phyloP scores from a whole-genome alignment of 2,888 invertebrate genomes.

The Acronicta alni region DNA sequence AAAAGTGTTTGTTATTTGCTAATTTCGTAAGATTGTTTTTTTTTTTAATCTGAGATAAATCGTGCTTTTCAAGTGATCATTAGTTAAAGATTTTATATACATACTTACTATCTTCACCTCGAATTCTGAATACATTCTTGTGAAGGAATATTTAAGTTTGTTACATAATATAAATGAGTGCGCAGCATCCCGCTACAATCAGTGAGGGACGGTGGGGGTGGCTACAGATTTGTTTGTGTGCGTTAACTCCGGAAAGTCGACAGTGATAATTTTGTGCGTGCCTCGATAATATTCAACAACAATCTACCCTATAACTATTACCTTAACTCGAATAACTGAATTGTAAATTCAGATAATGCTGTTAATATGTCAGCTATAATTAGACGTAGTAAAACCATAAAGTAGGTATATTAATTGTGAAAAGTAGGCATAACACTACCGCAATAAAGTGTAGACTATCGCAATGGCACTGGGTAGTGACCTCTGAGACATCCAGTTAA shows the following conservation, averaged over 20 bases:
- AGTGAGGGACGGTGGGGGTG: conserved; percentile 56
- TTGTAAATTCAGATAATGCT: neutral
- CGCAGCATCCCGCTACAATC: conserved; percentile 65
- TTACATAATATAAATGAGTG: conserved; percentile 68
- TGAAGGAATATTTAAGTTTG: conserved; percentile 33
- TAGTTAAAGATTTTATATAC: neutral
- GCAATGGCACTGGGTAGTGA: conserved; percentile 60
- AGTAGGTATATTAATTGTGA: conserved; percentile 27
- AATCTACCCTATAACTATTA: neutral
- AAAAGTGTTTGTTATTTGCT: conserved; percentile 7
- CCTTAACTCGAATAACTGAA: neutral
- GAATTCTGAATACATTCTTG: neutral
- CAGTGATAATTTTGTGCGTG: conserved; percentile 32
- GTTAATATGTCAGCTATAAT: conserved; percentile 22
- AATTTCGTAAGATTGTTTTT: conserved; percentile 4
- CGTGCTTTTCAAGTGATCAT: neutral
- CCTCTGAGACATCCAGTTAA: conserved; percentile 70
- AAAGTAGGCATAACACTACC: conserved; percentile 35
- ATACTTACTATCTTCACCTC: neutral
- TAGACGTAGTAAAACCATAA: conserved; percentile 25
- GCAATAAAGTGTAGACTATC: conserved; percentile 38
- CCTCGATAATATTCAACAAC: conserved; percentile 5
- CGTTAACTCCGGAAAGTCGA: conserved; percentile 40
- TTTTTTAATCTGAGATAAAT: neutral
- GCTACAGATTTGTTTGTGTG: conserved; percentile 56